Evolutionary conservation across 2,797 vertebrate species (phyloP).

Genomic region (Lepilemur ruficaudatus): DNA sequence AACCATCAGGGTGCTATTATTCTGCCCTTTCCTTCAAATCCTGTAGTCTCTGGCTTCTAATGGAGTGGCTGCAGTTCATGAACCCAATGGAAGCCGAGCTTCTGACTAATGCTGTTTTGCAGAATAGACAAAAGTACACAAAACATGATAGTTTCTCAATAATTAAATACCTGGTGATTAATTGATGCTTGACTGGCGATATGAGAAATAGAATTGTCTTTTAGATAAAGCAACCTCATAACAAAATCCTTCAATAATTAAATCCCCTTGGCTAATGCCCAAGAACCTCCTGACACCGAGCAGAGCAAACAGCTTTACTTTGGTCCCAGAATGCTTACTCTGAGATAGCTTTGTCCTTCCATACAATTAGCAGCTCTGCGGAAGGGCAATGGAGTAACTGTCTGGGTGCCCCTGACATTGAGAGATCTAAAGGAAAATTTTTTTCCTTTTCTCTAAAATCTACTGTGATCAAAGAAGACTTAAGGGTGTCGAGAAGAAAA

Average conservation of each 20-base stretch:
- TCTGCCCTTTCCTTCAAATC: slow-evolving; percentile 18
- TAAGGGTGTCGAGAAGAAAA: slow-evolving; percentile 70
- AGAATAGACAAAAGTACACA: slow-evolving; percentile 26
- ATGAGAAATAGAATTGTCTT: slow-evolving; percentile 21
- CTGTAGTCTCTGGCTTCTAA: background rate
- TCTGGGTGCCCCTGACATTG: slow-evolving; percentile 46
- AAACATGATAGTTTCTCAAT: slow-evolving; percentile 23
- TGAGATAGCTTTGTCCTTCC: slow-evolving; percentile 38
- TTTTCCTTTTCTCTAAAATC: slow-evolving; percentile 68
- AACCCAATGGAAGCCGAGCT: background rate
- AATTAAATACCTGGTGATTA: slow-evolving; percentile 51
- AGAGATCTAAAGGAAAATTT: slow-evolving; percentile 52
- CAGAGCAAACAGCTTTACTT: slow-evolving; percentile 6
- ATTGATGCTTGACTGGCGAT: background rate
- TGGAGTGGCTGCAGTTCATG: background rate
- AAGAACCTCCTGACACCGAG: slow-evolving; percentile 14
- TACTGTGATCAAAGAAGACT: slow-evolving; percentile 72
- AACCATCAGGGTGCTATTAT: slow-evolving; percentile 15
- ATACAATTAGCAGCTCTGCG: slow-evolving; percentile 42
- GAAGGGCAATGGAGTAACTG: slow-evolving; percentile 33
- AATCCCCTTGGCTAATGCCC: slow-evolving; percentile 21
- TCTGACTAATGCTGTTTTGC: background rate
- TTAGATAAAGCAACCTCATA: slow-evolving; percentile 45
- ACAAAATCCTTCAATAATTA: slow-evolving; percentile 63
- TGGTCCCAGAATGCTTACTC: slow-evolving; percentile 5